Conservation (phyloP, 1,140 invertebrate genomes). For the Drosophila setifemur region DNA sequence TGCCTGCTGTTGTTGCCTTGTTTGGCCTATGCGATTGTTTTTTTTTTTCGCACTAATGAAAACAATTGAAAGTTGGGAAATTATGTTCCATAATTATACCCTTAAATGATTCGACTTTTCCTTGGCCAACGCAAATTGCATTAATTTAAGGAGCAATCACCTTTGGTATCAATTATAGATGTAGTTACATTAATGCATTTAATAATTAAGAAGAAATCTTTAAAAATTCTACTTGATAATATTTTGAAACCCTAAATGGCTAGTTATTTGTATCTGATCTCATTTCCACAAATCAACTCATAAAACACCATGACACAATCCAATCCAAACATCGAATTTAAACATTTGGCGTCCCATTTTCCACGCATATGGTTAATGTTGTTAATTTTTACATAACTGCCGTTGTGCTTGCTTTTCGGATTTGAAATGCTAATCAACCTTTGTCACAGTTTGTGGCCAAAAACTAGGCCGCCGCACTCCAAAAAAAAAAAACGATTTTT, state of each 20-base stretch:
- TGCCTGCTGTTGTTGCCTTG: conserved; percentile 37
- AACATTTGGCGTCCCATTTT: conserved; percentile 20
- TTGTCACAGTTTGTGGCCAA: conserved; percentile 32
- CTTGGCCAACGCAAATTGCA: conserved; percentile 5
- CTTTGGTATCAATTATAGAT: too few species aligned
- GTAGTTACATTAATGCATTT: background rate
- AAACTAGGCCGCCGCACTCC: conserved; percentile 20
- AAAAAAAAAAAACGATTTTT: conserved; percentile 31
- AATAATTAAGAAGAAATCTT: background rate
- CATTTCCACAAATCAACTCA: background rate
- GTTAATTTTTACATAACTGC: conserved; percentile 57
- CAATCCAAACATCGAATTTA: background rate
- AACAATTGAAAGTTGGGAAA: conserved; percentile 43
- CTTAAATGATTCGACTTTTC: conserved; percentile 29
- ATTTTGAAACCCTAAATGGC: background rate
- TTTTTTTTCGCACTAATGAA: conserved; percentile 36
- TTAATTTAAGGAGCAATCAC: conserved; percentile 26
- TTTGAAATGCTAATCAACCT: conserved; percentile 54
- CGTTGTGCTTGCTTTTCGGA: conserved; percentile 9
- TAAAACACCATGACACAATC: conserved; percentile 19
- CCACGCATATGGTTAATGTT: conserved; percentile 29
- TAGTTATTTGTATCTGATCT: too few species aligned
- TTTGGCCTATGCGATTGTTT: conserved; percentile 42
- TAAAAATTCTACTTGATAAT: background rate
- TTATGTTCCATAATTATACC: conserved; percentile 41